A percentile compares a stretch with the other conserved stretches of the same genome.
Conservation (phyloP, 2,797 vertebrate genomes). For the Erithacus rubecula region DNA sequence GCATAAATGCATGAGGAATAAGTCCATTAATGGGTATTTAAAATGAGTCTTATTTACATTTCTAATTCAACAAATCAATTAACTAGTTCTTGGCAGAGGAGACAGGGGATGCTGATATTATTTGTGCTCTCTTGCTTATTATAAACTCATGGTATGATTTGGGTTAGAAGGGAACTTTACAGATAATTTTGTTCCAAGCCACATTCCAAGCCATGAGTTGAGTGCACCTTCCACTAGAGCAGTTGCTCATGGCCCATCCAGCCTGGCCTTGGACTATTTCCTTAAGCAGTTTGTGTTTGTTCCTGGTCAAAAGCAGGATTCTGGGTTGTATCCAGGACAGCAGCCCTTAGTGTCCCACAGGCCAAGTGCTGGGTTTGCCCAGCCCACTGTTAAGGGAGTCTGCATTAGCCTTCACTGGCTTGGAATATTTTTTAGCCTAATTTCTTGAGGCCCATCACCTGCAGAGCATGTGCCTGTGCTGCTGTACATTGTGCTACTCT, state of each 20-base stretch:
- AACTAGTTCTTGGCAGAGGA: not conserved
- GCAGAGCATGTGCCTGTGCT: accelerated
- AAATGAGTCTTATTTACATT: slow-evolving; percentile 16
- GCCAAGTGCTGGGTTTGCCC: not conserved
- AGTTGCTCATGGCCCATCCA: not conserved
- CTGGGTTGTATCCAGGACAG: not conserved
- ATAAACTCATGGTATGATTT: not conserved
- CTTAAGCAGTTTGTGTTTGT: not conserved
- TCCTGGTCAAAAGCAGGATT: not conserved
- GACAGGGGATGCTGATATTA: not conserved
- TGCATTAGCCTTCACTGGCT: accelerated
- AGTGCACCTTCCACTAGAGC: no score
- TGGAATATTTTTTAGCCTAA: no score
- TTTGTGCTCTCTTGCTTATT: not conserved
- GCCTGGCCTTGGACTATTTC: not conserved
- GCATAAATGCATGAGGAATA: not conserved
- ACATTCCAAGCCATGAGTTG: not conserved
- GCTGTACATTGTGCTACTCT: accelerated
- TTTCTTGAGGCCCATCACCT: not conserved
- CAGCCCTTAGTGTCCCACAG: not conserved
- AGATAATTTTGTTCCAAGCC: not conserved
- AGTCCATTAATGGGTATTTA: not conserved
- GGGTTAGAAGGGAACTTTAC: not conserved
- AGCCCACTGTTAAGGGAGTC: accelerated
- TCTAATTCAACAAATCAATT: slow-evolving; percentile 1